phyloP scores from a whole-genome alignment of 2,888 invertebrate genomes.

The Cenopis cana region DNA sequence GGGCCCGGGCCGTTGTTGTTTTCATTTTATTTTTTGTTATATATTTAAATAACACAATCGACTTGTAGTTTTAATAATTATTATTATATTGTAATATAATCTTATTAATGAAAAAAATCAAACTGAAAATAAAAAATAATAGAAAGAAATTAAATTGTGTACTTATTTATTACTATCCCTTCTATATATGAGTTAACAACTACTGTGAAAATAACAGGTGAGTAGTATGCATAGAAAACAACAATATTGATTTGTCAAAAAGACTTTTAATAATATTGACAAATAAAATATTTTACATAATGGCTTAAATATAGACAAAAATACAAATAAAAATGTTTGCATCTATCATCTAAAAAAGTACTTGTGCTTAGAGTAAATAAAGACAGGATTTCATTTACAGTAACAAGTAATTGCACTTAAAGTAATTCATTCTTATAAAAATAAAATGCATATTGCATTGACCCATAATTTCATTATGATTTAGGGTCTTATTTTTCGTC shows the following conservation, averaged over 20 bases:
- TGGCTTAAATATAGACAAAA: conserved; percentile 13
- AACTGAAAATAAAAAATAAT: conserved; percentile 83
- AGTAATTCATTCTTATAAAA: conserved; percentile 30
- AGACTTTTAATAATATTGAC: conserved; percentile 39
- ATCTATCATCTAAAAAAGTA: conserved; percentile 22
- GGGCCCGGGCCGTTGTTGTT: conserved; percentile 75
- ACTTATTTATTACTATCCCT: conserved; percentile 49
- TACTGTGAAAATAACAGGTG: neutral
- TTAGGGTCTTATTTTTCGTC: conserved; percentile 1
- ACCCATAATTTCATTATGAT: conserved; percentile 12
- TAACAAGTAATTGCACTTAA: conserved; percentile 35
- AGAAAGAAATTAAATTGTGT: conserved; percentile 70
- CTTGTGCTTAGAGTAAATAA: conserved; percentile 42
- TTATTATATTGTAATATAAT: conserved; percentile 85
- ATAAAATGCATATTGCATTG: conserved; percentile 33
- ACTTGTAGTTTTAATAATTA: conserved; percentile 85
- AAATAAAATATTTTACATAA: conserved; percentile 34
- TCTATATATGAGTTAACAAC: conserved; percentile 35
- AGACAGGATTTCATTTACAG: conserved; percentile 35
- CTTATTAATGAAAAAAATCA: conserved; percentile 85
- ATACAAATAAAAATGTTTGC: conserved; percentile 17
- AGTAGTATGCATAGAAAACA: conserved; percentile 17
- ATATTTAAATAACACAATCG: conserved; percentile 84
- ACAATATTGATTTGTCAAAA: conserved; percentile 34
- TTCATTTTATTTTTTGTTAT: conserved; percentile 80